Conservation (phyloP, 2,797 vertebrate genomes). For the Centropyge bicolor region DNA sequence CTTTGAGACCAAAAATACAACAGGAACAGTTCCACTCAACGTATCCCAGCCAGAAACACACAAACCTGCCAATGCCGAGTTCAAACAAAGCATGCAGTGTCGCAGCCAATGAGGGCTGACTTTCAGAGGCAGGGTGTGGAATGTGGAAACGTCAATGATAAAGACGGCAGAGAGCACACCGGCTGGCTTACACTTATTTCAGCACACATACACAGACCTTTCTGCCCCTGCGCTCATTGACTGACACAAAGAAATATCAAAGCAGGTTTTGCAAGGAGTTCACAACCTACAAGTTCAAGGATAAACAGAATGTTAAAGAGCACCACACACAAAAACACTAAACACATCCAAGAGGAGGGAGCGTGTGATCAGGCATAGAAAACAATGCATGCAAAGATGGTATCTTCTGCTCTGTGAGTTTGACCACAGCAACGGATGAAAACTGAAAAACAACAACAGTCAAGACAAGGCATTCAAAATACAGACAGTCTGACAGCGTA, state of each 20-base stretch:
- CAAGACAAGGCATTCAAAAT: no score
- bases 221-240: not conserved
- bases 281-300: conserved; percentile 15
- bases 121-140: conserved; percentile 75
- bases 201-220: conserved; percentile 22
- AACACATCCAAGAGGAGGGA: not conserved
- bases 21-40: conserved; percentile 54
- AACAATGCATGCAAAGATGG: not conserved
- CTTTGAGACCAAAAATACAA: conserved; percentile 54
- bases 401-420: not conserved
- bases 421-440: not conserved
- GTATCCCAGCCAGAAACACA: conserved; percentile 49
- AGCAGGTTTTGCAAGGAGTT: not conserved
- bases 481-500: no score
- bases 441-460: not conserved
- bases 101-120: conserved; percentile 74
- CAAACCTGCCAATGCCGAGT: conserved; percentile 70
- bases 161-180: conserved; percentile 47
- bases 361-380: not conserved
- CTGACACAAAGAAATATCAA: not conserved
- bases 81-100: conserved; percentile 78
- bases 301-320: not conserved
- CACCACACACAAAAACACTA: not conserved
- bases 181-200: conserved; percentile 16
- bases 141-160: conserved; percentile 82